These are phyloP conservation scores for Drosophila subpulchrella DNA, from an alignment of 1,140 invertebrate genomes.

Conservation along the genomic window DNA sequence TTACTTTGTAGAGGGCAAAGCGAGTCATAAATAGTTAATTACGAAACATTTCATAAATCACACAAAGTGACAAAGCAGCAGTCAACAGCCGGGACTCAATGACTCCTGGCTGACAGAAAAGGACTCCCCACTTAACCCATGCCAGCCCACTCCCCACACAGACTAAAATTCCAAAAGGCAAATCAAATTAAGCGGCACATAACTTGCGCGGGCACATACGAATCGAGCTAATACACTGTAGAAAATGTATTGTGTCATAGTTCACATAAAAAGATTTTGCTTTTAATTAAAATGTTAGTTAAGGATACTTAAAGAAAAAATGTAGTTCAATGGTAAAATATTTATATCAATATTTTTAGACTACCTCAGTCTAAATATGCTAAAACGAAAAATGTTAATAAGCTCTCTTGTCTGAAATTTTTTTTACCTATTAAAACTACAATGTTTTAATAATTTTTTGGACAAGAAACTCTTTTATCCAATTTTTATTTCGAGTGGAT, in stretches of 20 bases:
- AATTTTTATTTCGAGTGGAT: conserved; percentile 21
- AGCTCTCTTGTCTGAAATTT: too few species aligned
- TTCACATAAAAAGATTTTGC: too few species aligned
- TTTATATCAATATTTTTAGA: too few species aligned
- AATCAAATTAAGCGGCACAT: conserved; percentile 82
- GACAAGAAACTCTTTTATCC: too few species aligned
- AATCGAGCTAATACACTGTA: conserved; percentile 43
- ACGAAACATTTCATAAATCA: conserved; percentile 79
- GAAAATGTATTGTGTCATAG: background rate
- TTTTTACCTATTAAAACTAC: too few species aligned
- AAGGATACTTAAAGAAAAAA: background rate
- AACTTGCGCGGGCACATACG: conserved; percentile 74
- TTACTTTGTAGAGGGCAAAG: conserved; percentile 44
- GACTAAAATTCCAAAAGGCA: conserved; percentile 71
- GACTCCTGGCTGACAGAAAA: conserved; percentile 37
- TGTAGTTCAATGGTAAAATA: too few species aligned
- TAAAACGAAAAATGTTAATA: too few species aligned
- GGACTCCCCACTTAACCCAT: conserved; percentile 35
- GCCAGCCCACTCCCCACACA: conserved; percentile 2
- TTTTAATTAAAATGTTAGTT: too few species aligned
- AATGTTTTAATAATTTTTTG: too few species aligned
- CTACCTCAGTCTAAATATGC: too few species aligned
- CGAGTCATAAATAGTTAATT: conserved; percentile 78
- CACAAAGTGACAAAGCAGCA: conserved; percentile 64
- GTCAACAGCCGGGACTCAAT: conserved; percentile 49